Evolutionary conservation across 2,797 vertebrate genomes (phyloP).

Genomic region (Danio tinwini): DNA sequence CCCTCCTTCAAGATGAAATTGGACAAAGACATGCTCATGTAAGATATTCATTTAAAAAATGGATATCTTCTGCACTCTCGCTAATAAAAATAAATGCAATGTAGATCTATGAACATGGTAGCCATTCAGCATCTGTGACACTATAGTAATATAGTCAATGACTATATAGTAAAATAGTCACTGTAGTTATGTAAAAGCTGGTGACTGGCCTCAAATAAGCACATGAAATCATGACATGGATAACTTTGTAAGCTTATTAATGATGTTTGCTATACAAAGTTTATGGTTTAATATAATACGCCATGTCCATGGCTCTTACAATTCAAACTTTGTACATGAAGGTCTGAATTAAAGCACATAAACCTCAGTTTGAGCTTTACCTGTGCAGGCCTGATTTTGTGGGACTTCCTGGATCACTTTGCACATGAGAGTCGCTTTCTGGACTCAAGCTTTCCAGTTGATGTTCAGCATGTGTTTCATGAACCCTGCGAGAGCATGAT

Average conservation of each 20-base stretch:
- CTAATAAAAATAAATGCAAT: conserved; percentile 3
- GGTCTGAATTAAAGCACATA: neutral
- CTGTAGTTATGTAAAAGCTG: no score
- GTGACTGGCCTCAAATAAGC: neutral
- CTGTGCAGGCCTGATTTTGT: conserved; percentile 68
- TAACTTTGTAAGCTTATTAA: conserved; percentile 4
- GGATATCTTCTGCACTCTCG: conserved; percentile 14
- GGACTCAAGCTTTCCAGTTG: conserved; percentile 67
- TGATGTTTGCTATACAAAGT: neutral
- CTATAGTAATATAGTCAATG: neutral
- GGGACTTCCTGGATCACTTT: conserved; percentile 52
- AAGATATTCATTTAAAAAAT: conserved; percentile 29
- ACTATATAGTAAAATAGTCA: no score
- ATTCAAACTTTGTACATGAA: neutral
- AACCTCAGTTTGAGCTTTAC: conserved; percentile 49
- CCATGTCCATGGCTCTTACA: neutral
- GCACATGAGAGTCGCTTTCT: conserved; percentile 53
- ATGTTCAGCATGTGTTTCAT: conserved; percentile 47
- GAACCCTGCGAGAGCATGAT: conserved; percentile 54
- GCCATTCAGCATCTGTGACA: neutral
- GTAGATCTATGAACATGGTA: neutral
- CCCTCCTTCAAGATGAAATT: conserved; percentile 65
- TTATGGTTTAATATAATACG: neutral
- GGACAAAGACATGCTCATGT: conserved; percentile 44
- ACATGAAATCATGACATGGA: neutral